Evolutionary conservation across 2,888 invertebrate species (phyloP), one percentile per base, ranked within the genome.

Genomic region (Calameuta filiformis): DNA sequence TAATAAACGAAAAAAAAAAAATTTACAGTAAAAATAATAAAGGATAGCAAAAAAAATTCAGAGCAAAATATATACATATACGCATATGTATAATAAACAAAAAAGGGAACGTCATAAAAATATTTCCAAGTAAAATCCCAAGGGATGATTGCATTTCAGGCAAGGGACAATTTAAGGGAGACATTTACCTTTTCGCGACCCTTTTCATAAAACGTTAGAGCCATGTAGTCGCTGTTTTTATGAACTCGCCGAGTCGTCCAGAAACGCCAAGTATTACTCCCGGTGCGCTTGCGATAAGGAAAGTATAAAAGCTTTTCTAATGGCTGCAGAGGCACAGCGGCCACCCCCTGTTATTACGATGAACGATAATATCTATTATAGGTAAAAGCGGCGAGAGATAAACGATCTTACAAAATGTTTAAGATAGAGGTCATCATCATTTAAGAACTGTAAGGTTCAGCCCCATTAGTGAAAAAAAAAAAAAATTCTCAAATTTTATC

Each of bases 361-460:
- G 86, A 87, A 85, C 84, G 87, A 85, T 86, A 88, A 87, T 86
- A 86, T 86, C 86, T 86, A 83, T 86, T 86, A 88, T 87, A 86
- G 85, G 86, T 86, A 85, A 86, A 86, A 82, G 85, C 82, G 81
- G 56, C 9, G 56, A 68, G 81, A 83, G 86, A 87, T 86, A 84
- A 87, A 84, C 82, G 83, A 84, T 84, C 86, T 84, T 81, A 56
- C 23, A 23, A 56, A 56, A 56, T 23, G 23, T 15, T 40, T 40
- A 15, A 40, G 15, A 15, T 12, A 12, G 37, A 37, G 37, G 37
- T 37, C 37, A 37, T 37, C 12, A 12, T 37, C 37, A 15, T 37
- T 37, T 37, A 37, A 40, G 40, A 9, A 12, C 35, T 35, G 35
- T 12, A 35, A 35, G 35, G 35, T 35, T 6, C 9, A 6, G 15